Base-by-base conservation (phyloP, 2,113 vertebrate species). In the Lampris megalopsis region DNA sequence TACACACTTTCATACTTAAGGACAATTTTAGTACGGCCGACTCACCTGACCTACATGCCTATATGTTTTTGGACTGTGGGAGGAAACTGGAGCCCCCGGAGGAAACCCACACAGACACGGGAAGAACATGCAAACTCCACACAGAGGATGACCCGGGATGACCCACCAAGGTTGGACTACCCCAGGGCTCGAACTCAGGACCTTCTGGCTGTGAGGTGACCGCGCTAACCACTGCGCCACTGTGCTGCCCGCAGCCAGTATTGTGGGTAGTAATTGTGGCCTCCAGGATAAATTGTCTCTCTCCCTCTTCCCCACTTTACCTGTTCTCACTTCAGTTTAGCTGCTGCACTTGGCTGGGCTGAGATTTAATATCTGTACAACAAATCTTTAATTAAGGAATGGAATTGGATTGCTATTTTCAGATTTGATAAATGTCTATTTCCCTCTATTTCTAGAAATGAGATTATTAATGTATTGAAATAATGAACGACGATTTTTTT, bases 371-470 rank as follows among this genome's bases (percentile, higher is more conserved):
- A 66, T 67, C 68, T 47, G 35, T 61, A 54, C 81, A 57, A 85
- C 78, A 79, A 71, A 66, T 54, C 81, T 81, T 79, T 81, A 81
- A 89, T 86, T 64, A 79, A 84, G 56, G 43, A 68, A 61, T 60
- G 68, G 73, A 81, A 79, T 60, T 71, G 59, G 84, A 84, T 71
- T 67, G 68, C 87, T 86, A 86, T 89, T 89, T 91, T 37, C 45
- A 66, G 83, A 41, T 72, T 70, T 81, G 75, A 81, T 83, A 67
- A 68, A 86, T 83, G 43, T 58, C 77, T 63, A 53, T 66, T 81
- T 80, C 74, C 72, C 3, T 57, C 35, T 37, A 11, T 24, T 56
- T 6, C 9, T 48, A 48, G 47, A 52, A 71, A 80, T 59, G 11
- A 84, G 73, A 52, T 66, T 54, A 68, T 79, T 79, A 75, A 65